Conservation (phyloP, 2,797 vertebrate species). For the Ambastaia sidthimunki region DNA sequence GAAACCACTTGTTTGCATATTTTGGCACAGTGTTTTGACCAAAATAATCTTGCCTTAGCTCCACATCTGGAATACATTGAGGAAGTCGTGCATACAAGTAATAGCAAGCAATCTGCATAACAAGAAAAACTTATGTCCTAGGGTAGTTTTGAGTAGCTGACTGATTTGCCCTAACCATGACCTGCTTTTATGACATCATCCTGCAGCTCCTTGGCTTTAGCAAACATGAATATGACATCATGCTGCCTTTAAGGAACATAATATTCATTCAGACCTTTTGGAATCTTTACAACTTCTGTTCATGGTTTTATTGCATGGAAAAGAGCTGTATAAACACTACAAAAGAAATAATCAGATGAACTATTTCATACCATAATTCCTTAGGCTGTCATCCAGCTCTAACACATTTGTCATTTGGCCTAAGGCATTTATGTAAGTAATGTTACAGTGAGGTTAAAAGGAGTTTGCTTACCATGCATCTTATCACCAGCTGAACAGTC, state of each 20-base stretch:
- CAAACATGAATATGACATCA: background rate
- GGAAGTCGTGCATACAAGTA: slow-evolving; percentile 28
- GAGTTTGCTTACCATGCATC: slow-evolving; percentile 81
- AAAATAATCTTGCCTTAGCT: slow-evolving; percentile 31
- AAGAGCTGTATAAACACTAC: background rate
- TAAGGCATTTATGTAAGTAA: too few species aligned
- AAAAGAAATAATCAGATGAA: too few species aligned
- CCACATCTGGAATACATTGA: slow-evolving; percentile 60
- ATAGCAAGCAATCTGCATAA: slow-evolving; percentile 1
- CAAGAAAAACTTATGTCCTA: background rate
- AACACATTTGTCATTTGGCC: too few species aligned
- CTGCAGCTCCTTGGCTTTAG: background rate
- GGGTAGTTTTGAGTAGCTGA: slow-evolving; percentile 2
- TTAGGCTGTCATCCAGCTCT: too few species aligned
- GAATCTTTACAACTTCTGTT: background rate
- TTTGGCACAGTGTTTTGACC: slow-evolving; percentile 39
- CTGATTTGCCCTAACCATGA: slow-evolving; percentile 21
- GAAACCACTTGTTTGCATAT: slow-evolving; percentile 38
- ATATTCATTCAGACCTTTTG: too few species aligned
- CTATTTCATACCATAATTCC: too few species aligned
- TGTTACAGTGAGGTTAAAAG: background rate
- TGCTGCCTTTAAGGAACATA: too few species aligned
- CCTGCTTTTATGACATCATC: background rate
- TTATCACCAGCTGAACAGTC: slow-evolving; percentile 77
- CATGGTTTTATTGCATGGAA: background rate